Percentiles rank a stretch among this genome's conserved stretches.
Evolutionary conservation across 2,797 vertebrate genomes (phyloP).

Genomic region (Lemur catta): DNA sequence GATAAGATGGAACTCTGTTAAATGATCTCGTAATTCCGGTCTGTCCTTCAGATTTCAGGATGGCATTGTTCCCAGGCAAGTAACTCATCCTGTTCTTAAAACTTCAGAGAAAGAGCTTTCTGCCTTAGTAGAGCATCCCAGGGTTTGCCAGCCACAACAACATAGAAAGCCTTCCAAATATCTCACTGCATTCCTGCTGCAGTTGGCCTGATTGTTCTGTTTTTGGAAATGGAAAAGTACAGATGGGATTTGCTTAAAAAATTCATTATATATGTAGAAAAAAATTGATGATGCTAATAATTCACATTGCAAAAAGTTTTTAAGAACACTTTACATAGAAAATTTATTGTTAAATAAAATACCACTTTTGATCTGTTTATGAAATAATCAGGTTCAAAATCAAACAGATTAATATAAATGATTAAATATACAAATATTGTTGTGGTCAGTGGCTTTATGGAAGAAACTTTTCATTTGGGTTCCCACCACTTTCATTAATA

Average conservation of each 20-base stretch:
- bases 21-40: constrained; percentile 43
- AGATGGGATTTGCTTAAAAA: constrained; percentile 39
- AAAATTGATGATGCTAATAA: background rate
- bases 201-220: constrained; percentile 32
- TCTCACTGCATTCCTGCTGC: constrained; percentile 38
- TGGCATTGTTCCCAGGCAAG: constrained; percentile 66
- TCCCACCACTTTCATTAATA: background rate
- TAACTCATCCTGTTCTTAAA: constrained; percentile 66
- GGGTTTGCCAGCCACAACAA: constrained; percentile 62
- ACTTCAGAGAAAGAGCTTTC: constrained; percentile 59
- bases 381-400: constrained; percentile 20
- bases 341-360: constrained; percentile 28
- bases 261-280: background rate
- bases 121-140: constrained; percentile 46
- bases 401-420: background rate
- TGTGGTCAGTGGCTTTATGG: background rate
- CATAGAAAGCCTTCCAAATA: constrained; percentile 55
- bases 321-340: background rate
- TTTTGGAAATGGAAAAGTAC: constrained; percentile 68
- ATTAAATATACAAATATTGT: background rate
- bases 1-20: constrained; percentile 37
- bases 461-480: background rate
- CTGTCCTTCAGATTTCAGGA: constrained; percentile 56
- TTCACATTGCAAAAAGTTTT: background rate
- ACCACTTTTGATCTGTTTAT: background rate